These are phyloP conservation scores for Drosophila multiciliata DNA, from an alignment of 2,888 invertebrate genomes.

Conservation along the genomic window DNA sequence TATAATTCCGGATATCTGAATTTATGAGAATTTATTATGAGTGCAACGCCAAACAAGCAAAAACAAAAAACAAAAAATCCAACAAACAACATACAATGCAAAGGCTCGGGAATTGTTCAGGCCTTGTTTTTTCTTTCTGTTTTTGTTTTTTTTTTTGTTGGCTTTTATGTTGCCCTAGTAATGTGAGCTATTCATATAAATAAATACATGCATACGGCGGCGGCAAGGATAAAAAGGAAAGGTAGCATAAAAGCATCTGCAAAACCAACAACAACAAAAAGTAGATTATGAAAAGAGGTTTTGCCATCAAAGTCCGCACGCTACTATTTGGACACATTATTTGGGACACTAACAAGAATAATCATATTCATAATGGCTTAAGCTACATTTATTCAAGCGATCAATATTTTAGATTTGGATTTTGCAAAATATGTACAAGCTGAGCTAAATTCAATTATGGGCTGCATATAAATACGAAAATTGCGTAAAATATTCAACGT, in stretches of 20 bases:
- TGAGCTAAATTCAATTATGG: conserved; percentile 12
- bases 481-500: conserved; percentile 4
- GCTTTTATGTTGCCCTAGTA: conserved; percentile 36
- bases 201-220: conserved; percentile 11
- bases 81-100: conserved; percentile 17
- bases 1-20: conserved; percentile 33
- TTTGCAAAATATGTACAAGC: background rate
- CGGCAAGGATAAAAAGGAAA: conserved; percentile 11
- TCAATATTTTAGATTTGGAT: conserved; percentile 1
- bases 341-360: conserved; percentile 28
- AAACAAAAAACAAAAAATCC: background rate
- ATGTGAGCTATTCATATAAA: conserved; percentile 28
- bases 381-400: background rate
- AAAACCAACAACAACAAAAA: conserved; percentile 25
- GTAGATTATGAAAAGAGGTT: conserved; percentile 44
- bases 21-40: conserved; percentile 39
- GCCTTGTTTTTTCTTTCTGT: background rate
- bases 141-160: conserved; percentile 2
- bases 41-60: conserved; percentile 31
- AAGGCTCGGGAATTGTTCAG: conserved; percentile 11
- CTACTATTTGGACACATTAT: conserved; percentile 22
- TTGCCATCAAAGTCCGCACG: conserved; percentile 36
- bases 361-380: background rate
- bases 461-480: conserved; percentile 2
- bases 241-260: conserved; percentile 27